Evolutionary conservation across 2,113 vertebrate genomes (phyloP), one percentile per base, ranked within the genome.

Genomic region (Cnemophilus loriae): DNA sequence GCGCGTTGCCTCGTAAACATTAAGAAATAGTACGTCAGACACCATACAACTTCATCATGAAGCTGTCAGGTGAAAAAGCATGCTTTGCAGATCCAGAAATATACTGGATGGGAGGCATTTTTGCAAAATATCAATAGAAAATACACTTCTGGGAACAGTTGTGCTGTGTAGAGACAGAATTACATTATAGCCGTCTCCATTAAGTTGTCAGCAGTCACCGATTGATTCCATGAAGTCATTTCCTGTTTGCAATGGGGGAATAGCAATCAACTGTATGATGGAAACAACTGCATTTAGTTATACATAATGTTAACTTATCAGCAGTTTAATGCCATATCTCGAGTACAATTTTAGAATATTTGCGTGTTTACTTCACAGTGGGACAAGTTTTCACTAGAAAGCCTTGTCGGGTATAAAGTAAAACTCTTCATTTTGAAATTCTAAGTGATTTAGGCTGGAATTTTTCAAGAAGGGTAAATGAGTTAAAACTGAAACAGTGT

Each of bases 91-190:
- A 52, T 75, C 56, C 80, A 95, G 68, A 90, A 93, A 63, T 81
- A 53, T 44, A 42, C 44, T 49, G 56, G 8, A 24, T 87, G 28
- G 37, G 61, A 89, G 37, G n/a, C 27, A 73, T 75, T 95, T 95
- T 78, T 91, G 71, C 57, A 89, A 91, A 92, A 93, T 78, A 92
- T 92, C 73, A 65, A 82, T 89, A 87, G 77, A 68, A 95, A 76
- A 91, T 89, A 24, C 7, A 82, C 89, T 92, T 81, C 44, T 67
- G 93, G 84, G 84, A 95, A 27, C 60, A 56, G 69, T 52, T 94
- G 84, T 74, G 56, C 77, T 71, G 16, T 75, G 89, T 63, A 79
- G 80, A 87, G 69, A 56, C 65, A 91, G 77, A 89, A 87, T 89
- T 89, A 59, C 44, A 57, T 89, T 92, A 64, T 23, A 82, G 52